Percentiles rank a stretch among this genome's conserved stretches.
Evolutionary conservation across 1,140 invertebrate genomes (phyloP).

Genomic region (Drosophila orosa): DNA sequence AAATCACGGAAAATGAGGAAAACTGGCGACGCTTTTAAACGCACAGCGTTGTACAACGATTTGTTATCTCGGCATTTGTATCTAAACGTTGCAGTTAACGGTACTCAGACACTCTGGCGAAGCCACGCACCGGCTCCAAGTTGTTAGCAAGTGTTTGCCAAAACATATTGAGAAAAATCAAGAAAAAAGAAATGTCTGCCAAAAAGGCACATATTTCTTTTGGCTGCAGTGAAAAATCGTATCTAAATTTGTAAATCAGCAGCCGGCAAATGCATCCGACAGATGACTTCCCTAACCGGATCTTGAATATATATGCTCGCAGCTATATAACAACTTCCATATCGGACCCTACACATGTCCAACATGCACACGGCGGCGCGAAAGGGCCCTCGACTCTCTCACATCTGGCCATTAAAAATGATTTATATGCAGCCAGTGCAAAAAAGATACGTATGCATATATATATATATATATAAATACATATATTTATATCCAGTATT

Average conservation of each 20-base stretch:
- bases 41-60: conserved; percentile 69
- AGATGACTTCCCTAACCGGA: conserved; percentile 35
- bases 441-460: conserved; percentile 58
- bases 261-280: conserved; percentile 20
- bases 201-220: conserved; percentile 49
- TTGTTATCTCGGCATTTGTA: conserved; percentile 74
- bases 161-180: conserved; percentile 55
- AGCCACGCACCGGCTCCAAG: conserved; percentile 54
- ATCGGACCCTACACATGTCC: conserved; percentile 33
- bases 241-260: conserved; percentile 47
- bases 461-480: conserved; percentile 25
- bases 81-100: conserved; percentile 77
- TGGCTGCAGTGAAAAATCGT: conserved; percentile 13
- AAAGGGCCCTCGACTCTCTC: conserved; percentile 39
- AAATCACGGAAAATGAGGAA: conserved; percentile 39
- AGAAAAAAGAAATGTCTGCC: conserved; percentile 36
- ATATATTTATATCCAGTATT: conserved; percentile 54
- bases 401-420: conserved; percentile 67
- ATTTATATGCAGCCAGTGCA: conserved; percentile 58
- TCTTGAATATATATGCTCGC: not conserved
- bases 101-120: conserved; percentile 46
- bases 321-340: conserved; percentile 9
- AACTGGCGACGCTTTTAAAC: conserved; percentile 34
- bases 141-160: conserved; percentile 68
- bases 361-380: conserved; percentile 26